Percentiles rank a stretch among this genome's conserved stretches.
These are phyloP conservation scores for Hippocampus barbouri DNA, from an alignment of 2,113 vertebrate genomes.

Conservation along the genomic window DNA sequence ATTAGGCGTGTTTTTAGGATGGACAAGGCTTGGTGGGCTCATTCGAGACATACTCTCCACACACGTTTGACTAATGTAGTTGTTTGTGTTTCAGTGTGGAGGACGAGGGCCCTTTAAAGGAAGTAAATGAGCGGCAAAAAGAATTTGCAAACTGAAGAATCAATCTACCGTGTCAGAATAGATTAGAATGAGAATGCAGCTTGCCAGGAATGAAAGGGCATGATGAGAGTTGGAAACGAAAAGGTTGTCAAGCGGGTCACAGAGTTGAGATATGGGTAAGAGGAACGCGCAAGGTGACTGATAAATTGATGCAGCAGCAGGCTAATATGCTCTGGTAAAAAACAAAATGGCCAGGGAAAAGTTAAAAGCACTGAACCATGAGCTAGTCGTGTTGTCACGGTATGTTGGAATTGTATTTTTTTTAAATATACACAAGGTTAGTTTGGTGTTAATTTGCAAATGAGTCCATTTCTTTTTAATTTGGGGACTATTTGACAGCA, in stretches of 20 bases:
- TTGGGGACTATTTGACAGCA: too few relatives aligned
- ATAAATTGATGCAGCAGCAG: not conserved
- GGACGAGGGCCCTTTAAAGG: not conserved
- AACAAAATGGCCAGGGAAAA: not conserved
- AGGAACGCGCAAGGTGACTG: not conserved
- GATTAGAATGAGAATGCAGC: not conserved
- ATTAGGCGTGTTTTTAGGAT: not conserved
- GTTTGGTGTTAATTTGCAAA: too few relatives aligned
- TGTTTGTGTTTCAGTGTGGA: not conserved
- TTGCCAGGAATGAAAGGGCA: not conserved
- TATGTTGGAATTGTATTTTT: not conserved
- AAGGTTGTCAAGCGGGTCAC: not conserved
- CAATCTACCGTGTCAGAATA: not conserved
- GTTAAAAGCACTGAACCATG: not conserved
- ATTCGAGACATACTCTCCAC: not conserved
- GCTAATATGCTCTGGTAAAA: not conserved
- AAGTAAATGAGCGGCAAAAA: slow-evolving; percentile 3
- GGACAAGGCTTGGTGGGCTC: not conserved
- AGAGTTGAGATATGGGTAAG: not conserved
- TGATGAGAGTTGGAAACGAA: not conserved
- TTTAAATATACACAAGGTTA: not conserved
- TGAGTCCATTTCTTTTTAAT: too few relatives aligned
- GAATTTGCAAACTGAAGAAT: not conserved
- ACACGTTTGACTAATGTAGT: not conserved
- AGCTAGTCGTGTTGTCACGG: not conserved